These are phyloP conservation scores for Trachops cirrhosus DNA, from an alignment of 2,797 vertebrate species.

Conservation along the genomic window DNA sequence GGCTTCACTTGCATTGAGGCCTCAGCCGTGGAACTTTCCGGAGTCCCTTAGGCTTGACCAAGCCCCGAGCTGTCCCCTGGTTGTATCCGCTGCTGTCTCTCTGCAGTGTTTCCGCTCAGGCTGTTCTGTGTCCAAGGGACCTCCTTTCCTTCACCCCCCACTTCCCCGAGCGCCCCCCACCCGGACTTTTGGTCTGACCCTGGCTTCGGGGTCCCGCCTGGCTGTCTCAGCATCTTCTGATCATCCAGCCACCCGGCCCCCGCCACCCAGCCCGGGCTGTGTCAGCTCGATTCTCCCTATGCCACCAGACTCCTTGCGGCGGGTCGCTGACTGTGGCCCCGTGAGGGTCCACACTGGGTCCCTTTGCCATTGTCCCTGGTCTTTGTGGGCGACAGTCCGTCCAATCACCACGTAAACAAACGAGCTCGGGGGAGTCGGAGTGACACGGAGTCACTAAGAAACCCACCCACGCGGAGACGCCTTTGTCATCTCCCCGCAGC, in stretches of 20 bases:
- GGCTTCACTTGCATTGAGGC: too few relatives aligned
- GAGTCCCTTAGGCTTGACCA: neutral
- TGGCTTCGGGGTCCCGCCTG: too few relatives aligned
- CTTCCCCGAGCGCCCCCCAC: rapidly evolving
- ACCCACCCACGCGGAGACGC: rapidly evolving
- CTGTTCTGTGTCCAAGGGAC: rapidly evolving
- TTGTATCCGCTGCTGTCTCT: neutral
- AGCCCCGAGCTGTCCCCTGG: neutral
- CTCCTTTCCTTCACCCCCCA: neutral
- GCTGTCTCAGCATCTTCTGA: neutral
- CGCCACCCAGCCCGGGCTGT: rapidly evolving
- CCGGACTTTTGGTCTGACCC: too few relatives aligned
- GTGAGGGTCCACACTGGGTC: rapidly evolving
- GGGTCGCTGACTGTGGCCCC: too few relatives aligned
- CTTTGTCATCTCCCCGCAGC: neutral
- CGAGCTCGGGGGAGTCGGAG: neutral
- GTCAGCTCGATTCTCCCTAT: rapidly evolving
- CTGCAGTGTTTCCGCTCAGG: neutral
- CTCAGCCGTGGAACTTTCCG: neutral
- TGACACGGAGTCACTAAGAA: rapidly evolving
- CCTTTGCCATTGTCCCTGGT: rapidly evolving
- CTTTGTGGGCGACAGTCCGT: rapidly evolving
- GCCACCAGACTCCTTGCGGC: rapidly evolving
- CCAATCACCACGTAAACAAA: rapidly evolving
- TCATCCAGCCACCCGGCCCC: neutral